Conservation (phyloP, 2,888 invertebrate genomes). For the Microctonus brassicae region DNA sequence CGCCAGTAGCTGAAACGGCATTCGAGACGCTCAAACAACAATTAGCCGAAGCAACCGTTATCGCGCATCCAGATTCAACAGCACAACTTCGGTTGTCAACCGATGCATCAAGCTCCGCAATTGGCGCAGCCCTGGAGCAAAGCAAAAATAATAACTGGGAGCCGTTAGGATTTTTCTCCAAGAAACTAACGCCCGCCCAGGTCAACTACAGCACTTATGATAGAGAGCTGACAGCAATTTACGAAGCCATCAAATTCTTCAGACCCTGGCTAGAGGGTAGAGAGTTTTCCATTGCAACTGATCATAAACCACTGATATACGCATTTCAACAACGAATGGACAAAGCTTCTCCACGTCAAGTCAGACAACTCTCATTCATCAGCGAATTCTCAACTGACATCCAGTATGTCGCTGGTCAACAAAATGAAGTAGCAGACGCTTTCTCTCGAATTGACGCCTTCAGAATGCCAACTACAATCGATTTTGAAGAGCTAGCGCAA, state of each 20-base stretch:
- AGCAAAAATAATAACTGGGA: not conserved
- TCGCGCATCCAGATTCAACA: not conserved
- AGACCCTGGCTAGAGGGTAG: too few species aligned
- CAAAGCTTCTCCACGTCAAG: too few species aligned
- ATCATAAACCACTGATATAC: too few species aligned
- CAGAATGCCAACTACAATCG: conserved; percentile 28
- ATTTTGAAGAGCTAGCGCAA: conserved; percentile 22
- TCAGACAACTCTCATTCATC: too few species aligned
- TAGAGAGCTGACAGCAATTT: too few species aligned
- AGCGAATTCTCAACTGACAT: not conserved
- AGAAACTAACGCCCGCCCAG: too few species aligned
- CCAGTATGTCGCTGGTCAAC: conserved; percentile 19
- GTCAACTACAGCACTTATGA: too few species aligned
- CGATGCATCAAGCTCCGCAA: not conserved
- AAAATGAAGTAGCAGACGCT: conserved; percentile 49
- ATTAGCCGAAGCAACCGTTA: not conserved
- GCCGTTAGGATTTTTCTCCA: too few species aligned
- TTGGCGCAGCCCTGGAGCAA: not conserved
- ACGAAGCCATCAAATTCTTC: too few species aligned
- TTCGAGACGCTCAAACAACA: not conserved
- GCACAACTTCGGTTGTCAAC: not conserved
- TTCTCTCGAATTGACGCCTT: conserved; percentile 45
- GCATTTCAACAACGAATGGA: too few species aligned
- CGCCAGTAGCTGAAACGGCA: not conserved
- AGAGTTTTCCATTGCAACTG: too few species aligned